phyloP scores from a whole-genome alignment of 2,113 vertebrate genomes.

The Clarias batrachus region DNA sequence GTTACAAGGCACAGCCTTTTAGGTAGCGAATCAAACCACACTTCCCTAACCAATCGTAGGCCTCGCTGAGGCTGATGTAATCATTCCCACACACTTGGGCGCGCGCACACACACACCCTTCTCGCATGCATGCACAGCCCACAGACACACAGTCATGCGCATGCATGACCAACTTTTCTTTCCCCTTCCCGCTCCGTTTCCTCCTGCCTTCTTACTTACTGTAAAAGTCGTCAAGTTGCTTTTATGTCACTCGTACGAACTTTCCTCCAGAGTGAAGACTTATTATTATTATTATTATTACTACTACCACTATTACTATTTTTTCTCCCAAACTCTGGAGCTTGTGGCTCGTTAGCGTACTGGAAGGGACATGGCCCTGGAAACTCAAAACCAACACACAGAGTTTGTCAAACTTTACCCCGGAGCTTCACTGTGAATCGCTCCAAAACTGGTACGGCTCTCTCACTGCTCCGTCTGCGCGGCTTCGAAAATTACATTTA shows the following conservation, averaged over 20 bases:
- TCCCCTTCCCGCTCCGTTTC: conserved; percentile 52
- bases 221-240: too few species aligned
- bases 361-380: conserved; percentile 46
- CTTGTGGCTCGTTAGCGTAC: conserved; percentile 48
- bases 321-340: conserved; percentile 28
- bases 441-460: not conserved
- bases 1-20: conserved; percentile 70
- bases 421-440: not conserved
- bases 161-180: conserved; percentile 47
- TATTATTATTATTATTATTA: not conserved
- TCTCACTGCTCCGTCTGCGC: not conserved
- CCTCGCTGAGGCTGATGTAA: conserved; percentile 76
- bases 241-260: conserved; percentile 13
- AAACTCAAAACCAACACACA: not conserved
- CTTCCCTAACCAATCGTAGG: conserved; percentile 70
- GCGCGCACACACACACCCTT: conserved; percentile 21
- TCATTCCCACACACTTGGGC: conserved; percentile 69
- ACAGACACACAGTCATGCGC: conserved; percentile 25
- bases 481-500: conserved; percentile 11
- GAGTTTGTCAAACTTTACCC: not conserved
- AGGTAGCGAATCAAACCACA: conserved; percentile 74
- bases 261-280: conserved; percentile 34
- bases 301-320: too few species aligned
- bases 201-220: not conserved
- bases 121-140: conserved; percentile 35